Evolutionary conservation across 2,797 vertebrate genomes (phyloP), one percentile per base, ranked within the genome.

Genomic region (Sternotherus odoratus): DNA sequence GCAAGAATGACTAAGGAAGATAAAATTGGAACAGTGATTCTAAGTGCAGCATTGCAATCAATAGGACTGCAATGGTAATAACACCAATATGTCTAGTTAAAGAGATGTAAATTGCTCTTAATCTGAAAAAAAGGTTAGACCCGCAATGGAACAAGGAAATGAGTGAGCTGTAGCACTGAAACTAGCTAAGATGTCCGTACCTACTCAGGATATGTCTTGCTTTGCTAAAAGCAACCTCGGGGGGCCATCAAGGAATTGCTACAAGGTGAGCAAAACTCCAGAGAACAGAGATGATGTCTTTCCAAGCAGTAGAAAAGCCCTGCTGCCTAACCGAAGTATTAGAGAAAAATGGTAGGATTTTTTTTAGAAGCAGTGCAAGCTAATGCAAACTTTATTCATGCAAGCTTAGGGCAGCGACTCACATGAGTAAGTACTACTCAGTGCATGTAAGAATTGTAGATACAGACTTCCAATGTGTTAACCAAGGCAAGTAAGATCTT

Each of bases 1-100:
- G 95, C 88, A 97, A 97, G 96, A 97, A 96, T 97, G 96, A 95
- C 91, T 95, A 96, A 95, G 91, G 96, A 96, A 95, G 97, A 97
- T 97, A 96, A 97, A 97, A 97, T 93, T 96, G 95, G 96, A 97
- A 94, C 82, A 95, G 89, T 93, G 90, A 93, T 97, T 93, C 94
- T 97, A 97, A 97, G 95, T 97, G 94, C 92, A 97, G 96, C 92
- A 60, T 91, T 95, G 93, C 92, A 97, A 95, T 97, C 96, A 95
- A 95, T 97, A 94, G 93, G 93, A 94, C 91, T 97, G 95, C 96
- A 96, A 93, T 97, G 95, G 95, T 96, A 96, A 95, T 95, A 96
- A 96, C 92, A 95, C 84, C 93, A 94, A 91, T 95, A 95, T 53
- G 79, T 97, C 96, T 96, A 57, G 95, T 97, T 97, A 96, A 97